Conservation (phyloP, 2,113 vertebrate genomes). For the Pygoscelis adeliae region DNA sequence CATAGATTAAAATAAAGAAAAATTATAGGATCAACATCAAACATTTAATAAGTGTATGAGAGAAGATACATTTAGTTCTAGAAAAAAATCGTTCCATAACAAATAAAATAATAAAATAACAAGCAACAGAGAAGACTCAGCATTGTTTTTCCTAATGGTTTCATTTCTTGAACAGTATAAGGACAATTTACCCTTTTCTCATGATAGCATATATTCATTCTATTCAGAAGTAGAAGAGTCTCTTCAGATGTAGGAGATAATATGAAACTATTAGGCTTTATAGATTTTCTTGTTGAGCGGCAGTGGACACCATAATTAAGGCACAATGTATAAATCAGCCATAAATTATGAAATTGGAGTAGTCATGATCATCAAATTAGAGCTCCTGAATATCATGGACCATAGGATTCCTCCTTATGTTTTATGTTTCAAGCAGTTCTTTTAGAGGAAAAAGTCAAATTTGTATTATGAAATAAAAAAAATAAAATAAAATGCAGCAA, state of each 20-base stretch:
- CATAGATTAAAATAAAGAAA: neutral
- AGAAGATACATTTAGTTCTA: neutral
- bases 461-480: neutral
- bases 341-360: neutral
- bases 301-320: neutral
- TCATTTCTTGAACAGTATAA: neutral
- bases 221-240: neutral
- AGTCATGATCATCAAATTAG: neutral
- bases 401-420: neutral
- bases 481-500: neutral
- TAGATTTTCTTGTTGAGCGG: neutral
- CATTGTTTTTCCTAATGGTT: neutral
- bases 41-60: neutral
- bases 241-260: neutral
- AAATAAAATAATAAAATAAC: neutral
- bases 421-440: neutral
- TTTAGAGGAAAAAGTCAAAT: neutral
- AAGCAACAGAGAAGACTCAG: neutral
- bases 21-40: neutral
- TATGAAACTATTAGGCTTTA: neutral
- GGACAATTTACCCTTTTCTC: neutral
- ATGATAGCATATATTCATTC: neutral
- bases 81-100: neutral
- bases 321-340: neutral
- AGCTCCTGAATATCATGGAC: neutral